These are phyloP conservation scores for Wiebesia pumilae DNA, from an alignment of 1,140 invertebrate genomes.

Conservation along the genomic window DNA sequence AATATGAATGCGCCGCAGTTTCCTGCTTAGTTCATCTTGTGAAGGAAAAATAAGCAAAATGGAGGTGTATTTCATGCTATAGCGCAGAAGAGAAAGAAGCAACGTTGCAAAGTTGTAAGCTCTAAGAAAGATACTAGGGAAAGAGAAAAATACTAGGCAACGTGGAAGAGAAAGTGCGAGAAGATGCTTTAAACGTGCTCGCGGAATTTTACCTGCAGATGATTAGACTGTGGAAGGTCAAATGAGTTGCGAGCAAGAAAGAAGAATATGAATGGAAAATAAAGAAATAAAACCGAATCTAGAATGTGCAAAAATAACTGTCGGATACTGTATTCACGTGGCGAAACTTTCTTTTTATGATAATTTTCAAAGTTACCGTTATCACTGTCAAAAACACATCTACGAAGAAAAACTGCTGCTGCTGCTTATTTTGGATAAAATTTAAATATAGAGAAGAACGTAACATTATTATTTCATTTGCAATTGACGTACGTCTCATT, in stretches of 20 bases:
- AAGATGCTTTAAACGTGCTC: constrained; percentile 39
- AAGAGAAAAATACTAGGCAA: background rate
- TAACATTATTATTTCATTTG: background rate
- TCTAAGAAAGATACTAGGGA: background rate
- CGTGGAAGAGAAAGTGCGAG: background rate
- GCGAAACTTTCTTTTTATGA: background rate
- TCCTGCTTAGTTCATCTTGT: background rate
- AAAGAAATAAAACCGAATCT: background rate
- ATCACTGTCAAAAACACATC: background rate
- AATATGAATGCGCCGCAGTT: background rate
- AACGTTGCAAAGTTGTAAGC: background rate
- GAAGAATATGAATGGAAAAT: background rate
- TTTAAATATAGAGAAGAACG: background rate
- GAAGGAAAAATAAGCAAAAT: background rate
- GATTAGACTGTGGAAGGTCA: constrained; percentile 53
- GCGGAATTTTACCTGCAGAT: constrained; percentile 60
- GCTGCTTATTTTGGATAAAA: background rate
- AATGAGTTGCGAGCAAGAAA: background rate
- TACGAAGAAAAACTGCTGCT: background rate
- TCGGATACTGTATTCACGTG: background rate
- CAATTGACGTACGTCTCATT: too few species aligned
- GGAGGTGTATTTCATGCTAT: background rate
- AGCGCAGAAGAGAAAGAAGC: background rate
- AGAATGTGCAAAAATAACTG: background rate
- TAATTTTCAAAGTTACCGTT: background rate